Conservation (phyloP, 2,888 invertebrate species). For the Xestia sexstrigata region DNA sequence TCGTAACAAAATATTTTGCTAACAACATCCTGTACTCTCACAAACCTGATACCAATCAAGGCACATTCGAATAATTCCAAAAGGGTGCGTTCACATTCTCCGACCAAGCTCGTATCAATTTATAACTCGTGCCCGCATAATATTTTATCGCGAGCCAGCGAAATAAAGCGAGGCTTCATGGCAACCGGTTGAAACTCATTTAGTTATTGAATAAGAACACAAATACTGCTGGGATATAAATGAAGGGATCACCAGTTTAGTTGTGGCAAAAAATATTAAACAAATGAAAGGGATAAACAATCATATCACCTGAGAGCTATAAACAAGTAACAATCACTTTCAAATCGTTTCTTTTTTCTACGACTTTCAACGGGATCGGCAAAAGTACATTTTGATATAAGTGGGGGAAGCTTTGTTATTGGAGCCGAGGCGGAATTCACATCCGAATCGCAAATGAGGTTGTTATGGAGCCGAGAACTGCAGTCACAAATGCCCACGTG, state of each 20-base stretch:
- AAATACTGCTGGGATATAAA: neutral
- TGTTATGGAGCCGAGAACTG: too few species aligned
- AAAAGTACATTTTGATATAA: too few species aligned
- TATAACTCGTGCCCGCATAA: constrained; percentile 28
- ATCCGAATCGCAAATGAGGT: too few species aligned
- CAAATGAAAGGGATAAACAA: neutral
- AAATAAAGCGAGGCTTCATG: neutral
- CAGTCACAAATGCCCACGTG: too few species aligned
- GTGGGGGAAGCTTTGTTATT: too few species aligned
- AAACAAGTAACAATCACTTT: too few species aligned
- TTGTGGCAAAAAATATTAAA: neutral
- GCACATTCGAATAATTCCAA: constrained; percentile 44
- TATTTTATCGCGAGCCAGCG: constrained; percentile 33
- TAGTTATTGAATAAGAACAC: neutral
- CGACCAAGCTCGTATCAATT: constrained; percentile 38
- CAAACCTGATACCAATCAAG: constrained; percentile 56
- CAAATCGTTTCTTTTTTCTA: too few species aligned
- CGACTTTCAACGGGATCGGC: too few species aligned
- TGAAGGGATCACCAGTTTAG: too few species aligned
- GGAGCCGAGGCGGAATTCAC: too few species aligned
- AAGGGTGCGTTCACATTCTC: constrained; percentile 37
- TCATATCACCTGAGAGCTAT: too few species aligned
- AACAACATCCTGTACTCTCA: constrained; percentile 42
- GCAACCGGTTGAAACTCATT: neutral
- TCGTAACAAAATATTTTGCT: constrained; percentile 20